Evolutionary conservation across 2,113 vertebrate genomes (phyloP).

Genomic region (Todiramphus saurophagus): DNA sequence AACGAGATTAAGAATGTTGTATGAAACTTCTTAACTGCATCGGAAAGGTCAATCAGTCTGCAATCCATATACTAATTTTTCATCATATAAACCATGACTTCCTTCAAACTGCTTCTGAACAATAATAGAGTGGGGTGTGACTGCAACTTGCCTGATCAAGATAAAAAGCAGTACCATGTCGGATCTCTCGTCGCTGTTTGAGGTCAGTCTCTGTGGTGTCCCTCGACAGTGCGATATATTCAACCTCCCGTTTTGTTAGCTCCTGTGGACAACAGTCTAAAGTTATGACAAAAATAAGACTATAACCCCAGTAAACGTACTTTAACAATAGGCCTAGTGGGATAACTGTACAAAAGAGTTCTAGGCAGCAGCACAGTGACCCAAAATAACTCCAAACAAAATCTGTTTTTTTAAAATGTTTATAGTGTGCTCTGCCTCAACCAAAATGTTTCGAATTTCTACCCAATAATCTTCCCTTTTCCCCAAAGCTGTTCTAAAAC

Average conservation of each 20-base stretch:
- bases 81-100: background rate
- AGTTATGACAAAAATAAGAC: slow-evolving; percentile 29
- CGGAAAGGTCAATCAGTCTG: background rate
- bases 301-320: background rate
- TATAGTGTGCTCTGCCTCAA: background rate
- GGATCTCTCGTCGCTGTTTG: slow-evolving; percentile 95
- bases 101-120: background rate
- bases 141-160: slow-evolving; percentile 88
- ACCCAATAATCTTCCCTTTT: slow-evolving; percentile 23
- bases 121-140: background rate
- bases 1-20: background rate
- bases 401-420: background rate
- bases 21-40: background rate
- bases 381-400: background rate
- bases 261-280: slow-evolving; percentile 77
- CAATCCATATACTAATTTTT: background rate
- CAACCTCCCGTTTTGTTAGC: slow-evolving; percentile 90
- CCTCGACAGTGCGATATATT: slow-evolving; percentile 91
- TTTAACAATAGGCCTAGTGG: background rate
- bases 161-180: slow-evolving; percentile 90
- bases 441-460: background rate
- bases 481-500: background rate
- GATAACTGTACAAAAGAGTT: background rate
- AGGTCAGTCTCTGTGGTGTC: slow-evolving; percentile 97
- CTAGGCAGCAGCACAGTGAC: background rate